Evolutionary conservation across 2,888 invertebrate species (phyloP).

Genomic region (Diaprepes abbreviatus): DNA sequence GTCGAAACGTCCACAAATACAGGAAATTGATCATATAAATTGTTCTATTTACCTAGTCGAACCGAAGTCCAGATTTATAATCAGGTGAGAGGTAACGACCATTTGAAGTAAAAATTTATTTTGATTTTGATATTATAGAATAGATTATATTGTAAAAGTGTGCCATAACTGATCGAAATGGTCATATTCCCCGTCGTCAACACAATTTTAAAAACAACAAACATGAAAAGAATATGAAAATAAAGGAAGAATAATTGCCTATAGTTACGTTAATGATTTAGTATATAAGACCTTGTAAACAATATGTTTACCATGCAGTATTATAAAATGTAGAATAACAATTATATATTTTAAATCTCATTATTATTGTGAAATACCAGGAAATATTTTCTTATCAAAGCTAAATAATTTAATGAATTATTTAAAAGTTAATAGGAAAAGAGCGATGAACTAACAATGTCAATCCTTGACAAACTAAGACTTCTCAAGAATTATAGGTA

Average conservation of each 20-base stretch:
- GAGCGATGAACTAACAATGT: slow-evolving; percentile 36
- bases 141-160: no score
- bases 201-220: no score
- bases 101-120: no score
- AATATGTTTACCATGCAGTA: slow-evolving; percentile 11
- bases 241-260: slow-evolving; percentile 1
- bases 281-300: slow-evolving; percentile 7
- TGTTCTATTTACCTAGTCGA: no score
- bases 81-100: no score
- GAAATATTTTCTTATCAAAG: slow-evolving; percentile 27
- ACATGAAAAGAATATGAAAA: no score
- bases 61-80: no score
- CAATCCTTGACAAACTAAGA: slow-evolving; percentile 25
- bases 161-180: no score
- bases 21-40: no score
- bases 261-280: not conserved
- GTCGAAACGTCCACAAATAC: no score
- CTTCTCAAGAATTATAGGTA: not conserved
- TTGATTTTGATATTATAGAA: no score
- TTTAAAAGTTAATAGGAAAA: slow-evolving; percentile 30
- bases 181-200: no score
- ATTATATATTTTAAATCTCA: not conserved
- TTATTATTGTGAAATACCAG: slow-evolving; percentile 25
- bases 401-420: slow-evolving; percentile 30
- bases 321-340: slow-evolving; percentile 16